These are phyloP conservation scores for Spodoptera frugiperda DNA, from an alignment of 1,140 invertebrate species.

Conservation along the genomic window DNA sequence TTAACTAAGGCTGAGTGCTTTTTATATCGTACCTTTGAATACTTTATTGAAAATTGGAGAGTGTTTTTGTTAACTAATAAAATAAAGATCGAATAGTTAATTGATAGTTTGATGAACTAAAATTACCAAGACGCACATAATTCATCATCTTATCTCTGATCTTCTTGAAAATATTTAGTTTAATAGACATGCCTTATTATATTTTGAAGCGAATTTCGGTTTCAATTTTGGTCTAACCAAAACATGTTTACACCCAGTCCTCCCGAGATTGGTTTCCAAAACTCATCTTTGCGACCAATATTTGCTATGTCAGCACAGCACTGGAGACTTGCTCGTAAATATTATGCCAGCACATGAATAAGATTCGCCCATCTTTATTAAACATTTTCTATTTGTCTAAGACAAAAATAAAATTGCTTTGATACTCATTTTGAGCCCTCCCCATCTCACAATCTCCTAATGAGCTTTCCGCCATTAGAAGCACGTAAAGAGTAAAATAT, in stretches of 20 bases:
- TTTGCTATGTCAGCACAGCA: slow-evolving; percentile 25
- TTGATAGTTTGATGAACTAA: too few species aligned
- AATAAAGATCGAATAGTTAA: too few species aligned
- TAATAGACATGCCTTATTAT: slow-evolving; percentile 12
- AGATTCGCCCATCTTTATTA: slow-evolving; percentile 21
- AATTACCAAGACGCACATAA: too few species aligned
- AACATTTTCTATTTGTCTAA: slow-evolving; percentile 29
- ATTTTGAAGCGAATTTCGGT: slow-evolving; percentile 2
- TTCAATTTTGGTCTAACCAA: slow-evolving; percentile 2
- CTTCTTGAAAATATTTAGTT: background rate
- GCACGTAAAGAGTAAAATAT: background rate
- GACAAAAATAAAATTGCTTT: slow-evolving; percentile 14
- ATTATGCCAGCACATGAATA: slow-evolving; percentile 28
- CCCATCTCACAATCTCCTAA: background rate
- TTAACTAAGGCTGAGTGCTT: too few species aligned
- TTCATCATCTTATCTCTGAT: too few species aligned
- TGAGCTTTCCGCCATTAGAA: background rate
- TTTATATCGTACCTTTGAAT: too few species aligned
- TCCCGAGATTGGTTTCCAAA: slow-evolving; percentile 33
- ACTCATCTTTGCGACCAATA: slow-evolving; percentile 33
- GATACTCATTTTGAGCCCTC: background rate
- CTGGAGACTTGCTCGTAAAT: slow-evolving; percentile 8
- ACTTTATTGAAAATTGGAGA: too few species aligned
- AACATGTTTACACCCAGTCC: slow-evolving; percentile 34
- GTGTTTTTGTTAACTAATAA: too few species aligned